These are phyloP conservation scores for Drosophila sucinea DNA, from an alignment of 1,140 invertebrate genomes.

Conservation along the genomic window DNA sequence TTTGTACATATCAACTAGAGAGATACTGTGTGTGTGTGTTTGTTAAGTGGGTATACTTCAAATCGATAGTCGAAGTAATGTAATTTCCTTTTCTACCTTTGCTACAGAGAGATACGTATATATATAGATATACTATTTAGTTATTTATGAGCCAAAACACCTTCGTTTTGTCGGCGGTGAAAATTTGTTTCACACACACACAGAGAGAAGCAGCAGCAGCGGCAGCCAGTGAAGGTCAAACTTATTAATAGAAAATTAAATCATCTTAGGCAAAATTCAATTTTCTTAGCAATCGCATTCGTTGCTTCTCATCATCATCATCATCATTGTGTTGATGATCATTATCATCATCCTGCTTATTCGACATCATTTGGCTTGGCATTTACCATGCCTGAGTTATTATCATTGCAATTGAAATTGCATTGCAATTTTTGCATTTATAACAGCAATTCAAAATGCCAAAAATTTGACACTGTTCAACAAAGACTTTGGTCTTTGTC, in stretches of 20 bases:
- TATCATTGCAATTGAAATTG: conserved; percentile 23
- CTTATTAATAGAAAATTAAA: conserved; percentile 80
- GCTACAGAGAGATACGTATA: conserved; percentile 16
- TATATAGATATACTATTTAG: conserved; percentile 36
- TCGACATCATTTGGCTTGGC: not conserved
- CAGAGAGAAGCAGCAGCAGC: not conserved
- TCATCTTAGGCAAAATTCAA: conserved; percentile 71
- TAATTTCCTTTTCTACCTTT: conserved; percentile 38
- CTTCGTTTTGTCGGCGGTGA: conserved; percentile 43
- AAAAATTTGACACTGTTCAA: conserved; percentile 36
- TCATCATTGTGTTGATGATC: not conserved
- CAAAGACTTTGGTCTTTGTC: not conserved
- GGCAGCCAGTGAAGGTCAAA: conserved; percentile 67
- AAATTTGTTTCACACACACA: conserved; percentile 42
- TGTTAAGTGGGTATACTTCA: conserved; percentile 31
- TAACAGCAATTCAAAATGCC: conserved; percentile 24
- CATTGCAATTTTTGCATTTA: conserved; percentile 38
- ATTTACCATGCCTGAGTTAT: conserved; percentile 48
- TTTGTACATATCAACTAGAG: conserved; percentile 9
- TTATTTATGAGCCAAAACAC: conserved; percentile 57
- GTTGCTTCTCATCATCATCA: not conserved
- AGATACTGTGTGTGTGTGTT: conserved; percentile 31
- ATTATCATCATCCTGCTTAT: not conserved
- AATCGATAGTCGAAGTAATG: conserved; percentile 8
- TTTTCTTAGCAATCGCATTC: conserved; percentile 65